These are phyloP conservation scores for Augochlorella aurata DNA, from an alignment of 2,888 invertebrate species.

Conservation along the genomic window DNA sequence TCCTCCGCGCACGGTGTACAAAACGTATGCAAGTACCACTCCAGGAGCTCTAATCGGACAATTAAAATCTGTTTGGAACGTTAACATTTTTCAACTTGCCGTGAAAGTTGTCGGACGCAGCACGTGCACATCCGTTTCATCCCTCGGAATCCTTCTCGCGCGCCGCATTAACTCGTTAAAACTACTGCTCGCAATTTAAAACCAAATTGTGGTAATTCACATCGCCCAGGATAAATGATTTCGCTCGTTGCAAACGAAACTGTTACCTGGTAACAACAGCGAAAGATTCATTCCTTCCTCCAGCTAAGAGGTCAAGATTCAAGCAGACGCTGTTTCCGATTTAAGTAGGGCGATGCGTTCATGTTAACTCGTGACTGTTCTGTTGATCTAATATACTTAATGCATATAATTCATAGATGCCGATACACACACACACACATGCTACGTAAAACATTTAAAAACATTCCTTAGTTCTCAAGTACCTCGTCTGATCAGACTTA, in stretches of 20 bases:
- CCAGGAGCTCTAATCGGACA: background rate
- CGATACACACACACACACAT: too few relatives aligned
- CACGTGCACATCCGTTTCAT: conserved; percentile 8
- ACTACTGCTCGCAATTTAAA: conserved; percentile 25
- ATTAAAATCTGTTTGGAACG: conserved; percentile 34
- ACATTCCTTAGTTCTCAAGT: too few relatives aligned
- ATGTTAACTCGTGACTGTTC: too few relatives aligned
- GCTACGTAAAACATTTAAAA: too few relatives aligned
- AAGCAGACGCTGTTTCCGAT: too few relatives aligned
- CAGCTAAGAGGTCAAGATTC: too few relatives aligned
- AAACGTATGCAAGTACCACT: background rate
- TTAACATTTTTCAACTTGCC: conserved; percentile 11
- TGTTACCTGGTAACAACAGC: background rate
- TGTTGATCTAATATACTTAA: too few relatives aligned
- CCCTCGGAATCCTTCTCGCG: background rate
- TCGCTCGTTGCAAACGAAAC: background rate
- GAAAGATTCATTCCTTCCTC: too few relatives aligned
- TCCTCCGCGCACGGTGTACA: background rate
- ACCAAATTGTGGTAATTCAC: conserved; percentile 3
- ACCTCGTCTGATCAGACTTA: too few relatives aligned
- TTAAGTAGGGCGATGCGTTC: too few relatives aligned
- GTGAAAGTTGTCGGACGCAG: conserved; percentile 26
- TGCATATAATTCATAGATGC: too few relatives aligned
- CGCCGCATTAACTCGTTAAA: conserved; percentile 40
- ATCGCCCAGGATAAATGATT: conserved; percentile 8